Evolutionary conservation across 2,888 invertebrate species (phyloP), one percentile per base, ranked within the genome.

Genomic region (Drosophila kokeensis): DNA sequence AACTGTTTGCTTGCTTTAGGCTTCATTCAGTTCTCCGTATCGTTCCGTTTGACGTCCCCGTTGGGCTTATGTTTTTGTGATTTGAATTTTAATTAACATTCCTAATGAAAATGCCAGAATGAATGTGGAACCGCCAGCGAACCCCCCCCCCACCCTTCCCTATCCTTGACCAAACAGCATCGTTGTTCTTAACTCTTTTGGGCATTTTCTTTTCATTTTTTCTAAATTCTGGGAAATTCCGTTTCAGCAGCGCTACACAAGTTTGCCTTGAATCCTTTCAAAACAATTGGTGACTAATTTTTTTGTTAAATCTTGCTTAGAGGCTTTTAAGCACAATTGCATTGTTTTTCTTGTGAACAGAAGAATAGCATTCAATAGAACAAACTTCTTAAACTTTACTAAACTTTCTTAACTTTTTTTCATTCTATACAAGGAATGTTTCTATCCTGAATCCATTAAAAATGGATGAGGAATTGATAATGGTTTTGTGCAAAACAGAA

Each of bases 31-130:
- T 32, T 11, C 54, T 32, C 54, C 62, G 60, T 57, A 60, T 53
- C 55, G 77, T 69, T 60, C 30, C 30, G 18, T 58, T 70, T 55
- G 58, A 59, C 52, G 59, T 52, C 50, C 59, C 49, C 34, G 62
- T 42, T 42, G 60, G 60, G 66, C 21, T 66, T 73, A 57, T 71
- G 67, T 73, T 75, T 79, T 82, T 76, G 70, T 73, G 83, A 79
- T 86, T 86, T 82, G 86, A 86, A 81, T 86, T 87, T 88, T 87
- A 87, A 87, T 89, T 87, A 83, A 86, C 76, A 86, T 81, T 87
- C 81, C 74, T 74, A 77, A 79, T 76, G 79, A 86, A 87, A 81
- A 73, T 89, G 74, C 75, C 70, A 70, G 71, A 65, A 55, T 58
- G 74, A 67, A 55, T 62, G 36, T 24, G n/a, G 2, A 15, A 15